Evolutionary conservation across 2,797 vertebrate species (phyloP), one percentile per base, ranked within the genome.

Genomic region (Morus bassanus): DNA sequence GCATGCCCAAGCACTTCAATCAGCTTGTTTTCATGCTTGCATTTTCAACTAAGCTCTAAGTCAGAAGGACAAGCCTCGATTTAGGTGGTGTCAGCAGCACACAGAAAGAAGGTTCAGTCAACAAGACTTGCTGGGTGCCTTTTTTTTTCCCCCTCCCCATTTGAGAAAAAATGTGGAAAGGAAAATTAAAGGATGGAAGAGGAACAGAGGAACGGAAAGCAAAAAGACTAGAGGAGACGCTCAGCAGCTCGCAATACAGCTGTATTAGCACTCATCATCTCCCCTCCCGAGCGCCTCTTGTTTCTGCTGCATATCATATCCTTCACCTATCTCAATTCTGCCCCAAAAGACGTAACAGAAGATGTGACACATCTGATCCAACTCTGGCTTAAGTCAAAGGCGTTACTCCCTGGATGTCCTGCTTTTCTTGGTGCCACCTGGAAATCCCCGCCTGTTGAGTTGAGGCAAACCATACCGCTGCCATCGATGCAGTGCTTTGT

Each of bases 401-500:
- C 3, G 0, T n/a, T 15, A 31, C 8, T 68, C 53, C 46, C 46
- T 48, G n/a, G 5, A 39, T 33, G 30, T 27, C 39, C 61, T 45
- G 64, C 64, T 80, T 31, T 27, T 51, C 83, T 5, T 19, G 35
- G 43, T 59, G 54, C 67, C 72, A 43, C 65, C 11, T 18, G 51
- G 30, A 46, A 46, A 13, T 5, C 15, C 43, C 39, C 6, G 10
- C 33, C 30, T 3, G 0, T 1, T 19, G 50, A 18, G 41, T 2
- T 18, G 43, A 46, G 48, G 18, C 25, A 50, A 61, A 50, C 18
- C 3, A 0, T 8, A 4, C 18, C 2, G 31, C 31, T 46, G 72
- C 33, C 46, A 5, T 0, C 0, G 6, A 8, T 6, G 33, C 19
- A 37, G 24, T 3, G 13, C 22, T n/a, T 18, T 3, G n/a, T 33